These are phyloP conservation scores for Mystacornis crossleyi DNA, from an alignment of 2,113 vertebrate genomes.

Conservation along the genomic window DNA sequence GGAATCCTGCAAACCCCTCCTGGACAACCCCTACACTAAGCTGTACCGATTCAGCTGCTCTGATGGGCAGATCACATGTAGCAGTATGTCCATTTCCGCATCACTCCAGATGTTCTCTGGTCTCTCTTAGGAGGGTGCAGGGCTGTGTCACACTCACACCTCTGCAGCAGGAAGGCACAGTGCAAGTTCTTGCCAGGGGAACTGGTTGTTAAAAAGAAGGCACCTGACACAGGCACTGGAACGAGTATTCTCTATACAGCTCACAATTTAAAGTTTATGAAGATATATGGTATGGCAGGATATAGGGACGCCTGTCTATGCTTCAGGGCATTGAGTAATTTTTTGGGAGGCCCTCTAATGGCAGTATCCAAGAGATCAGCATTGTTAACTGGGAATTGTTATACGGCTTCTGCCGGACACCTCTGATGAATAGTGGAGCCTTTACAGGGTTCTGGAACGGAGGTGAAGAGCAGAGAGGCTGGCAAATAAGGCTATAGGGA, in stretches of 20 bases:
- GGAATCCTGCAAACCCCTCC: conserved; percentile 49
- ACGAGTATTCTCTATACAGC: accelerated
- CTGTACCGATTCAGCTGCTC: conserved; percentile 76
- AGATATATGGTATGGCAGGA: accelerated
- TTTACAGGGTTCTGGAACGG: accelerated
- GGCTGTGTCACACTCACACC: accelerated
- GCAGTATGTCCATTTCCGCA: conserved; percentile 70
- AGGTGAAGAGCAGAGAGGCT: accelerated
- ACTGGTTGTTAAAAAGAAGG: neutral
- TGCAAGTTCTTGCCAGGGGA: neutral
- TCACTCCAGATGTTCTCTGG: neutral
- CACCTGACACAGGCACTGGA: accelerated
- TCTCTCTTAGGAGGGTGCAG: neutral
- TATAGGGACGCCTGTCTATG: neutral
- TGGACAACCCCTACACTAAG: conserved; percentile 82
- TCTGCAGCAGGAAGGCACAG: neutral
- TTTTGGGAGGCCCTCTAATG: neutral
- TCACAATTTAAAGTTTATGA: neutral
- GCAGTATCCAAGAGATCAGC: neutral
- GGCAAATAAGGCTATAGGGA: neutral
- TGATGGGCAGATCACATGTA: conserved; percentile 69
- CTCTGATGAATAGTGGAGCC: accelerated
- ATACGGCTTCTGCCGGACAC: accelerated
- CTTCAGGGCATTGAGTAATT: neutral
- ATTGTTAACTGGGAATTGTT: accelerated